phyloP scores from a whole-genome alignment of 1,140 invertebrate species.

The Ceratosolen solmsi region DNA sequence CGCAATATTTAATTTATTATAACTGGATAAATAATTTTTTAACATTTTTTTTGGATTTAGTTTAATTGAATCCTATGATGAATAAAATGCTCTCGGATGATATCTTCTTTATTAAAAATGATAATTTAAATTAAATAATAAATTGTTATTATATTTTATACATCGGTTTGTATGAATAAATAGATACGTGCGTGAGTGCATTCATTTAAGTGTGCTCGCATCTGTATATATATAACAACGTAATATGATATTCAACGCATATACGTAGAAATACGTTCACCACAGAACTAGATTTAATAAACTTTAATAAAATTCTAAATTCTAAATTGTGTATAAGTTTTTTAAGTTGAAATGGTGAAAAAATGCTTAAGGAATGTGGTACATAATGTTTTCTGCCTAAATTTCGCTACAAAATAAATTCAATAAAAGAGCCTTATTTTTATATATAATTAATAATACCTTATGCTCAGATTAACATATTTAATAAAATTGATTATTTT shows the following conservation, averaged over 20 bases:
- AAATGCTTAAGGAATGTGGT: background rate
- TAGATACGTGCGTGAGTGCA: too few relatives aligned
- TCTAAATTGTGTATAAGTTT: background rate
- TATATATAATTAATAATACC: constrained; percentile 20
- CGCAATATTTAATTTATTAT: too few relatives aligned
- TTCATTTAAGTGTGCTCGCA: too few relatives aligned
- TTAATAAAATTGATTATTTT: constrained; percentile 33
- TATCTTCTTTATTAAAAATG: background rate
- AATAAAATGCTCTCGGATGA: background rate
- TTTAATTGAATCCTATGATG: background rate
- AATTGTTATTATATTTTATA: background rate
- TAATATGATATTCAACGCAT: too few relatives aligned
- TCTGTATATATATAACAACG: too few relatives aligned
- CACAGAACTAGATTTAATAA: background rate
- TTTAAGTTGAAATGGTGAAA: background rate
- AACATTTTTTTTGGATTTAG: too few relatives aligned
- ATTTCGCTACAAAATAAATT: background rate
- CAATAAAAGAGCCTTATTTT: background rate
- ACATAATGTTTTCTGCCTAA: background rate
- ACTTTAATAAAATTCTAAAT: background rate
- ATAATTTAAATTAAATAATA: constrained; percentile 7
- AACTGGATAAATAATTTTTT: too few relatives aligned
- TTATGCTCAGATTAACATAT: constrained; percentile 32
- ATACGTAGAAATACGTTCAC: too few relatives aligned
- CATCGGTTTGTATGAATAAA: background rate